Percentiles rank a stretch among this genome's conserved stretches.
These are phyloP conservation scores for Hippolais icterina DNA, from an alignment of 2,113 vertebrate species.

Conservation along the genomic window DNA sequence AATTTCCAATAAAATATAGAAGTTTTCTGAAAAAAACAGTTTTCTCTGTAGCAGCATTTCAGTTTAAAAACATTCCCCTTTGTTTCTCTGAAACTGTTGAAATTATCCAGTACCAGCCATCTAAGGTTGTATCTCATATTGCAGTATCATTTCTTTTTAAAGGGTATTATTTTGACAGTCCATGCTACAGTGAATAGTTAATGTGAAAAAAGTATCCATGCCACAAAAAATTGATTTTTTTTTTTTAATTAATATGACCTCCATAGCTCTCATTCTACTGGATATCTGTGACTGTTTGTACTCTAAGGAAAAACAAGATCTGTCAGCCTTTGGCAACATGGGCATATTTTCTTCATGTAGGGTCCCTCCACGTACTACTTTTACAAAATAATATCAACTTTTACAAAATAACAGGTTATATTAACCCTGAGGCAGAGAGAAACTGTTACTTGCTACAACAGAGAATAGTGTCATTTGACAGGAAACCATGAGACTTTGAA, in stretches of 20 bases:
- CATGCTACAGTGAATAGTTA: neutral
- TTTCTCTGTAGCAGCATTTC: neutral
- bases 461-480: neutral
- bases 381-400: neutral
- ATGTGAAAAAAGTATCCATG: neutral
- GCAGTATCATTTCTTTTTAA: neutral
- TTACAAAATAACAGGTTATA: neutral
- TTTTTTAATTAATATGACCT: neutral
- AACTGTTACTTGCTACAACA: neutral
- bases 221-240: neutral
- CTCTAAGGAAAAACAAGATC: neutral
- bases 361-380: neutral
- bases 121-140: neutral
- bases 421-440: neutral
- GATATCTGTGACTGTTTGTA: neutral
- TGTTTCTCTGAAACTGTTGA: neutral
- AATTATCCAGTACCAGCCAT: neutral
- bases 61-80: neutral
- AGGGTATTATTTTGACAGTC: neutral
- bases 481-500: neutral
- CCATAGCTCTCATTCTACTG: neutral
- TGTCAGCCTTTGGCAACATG: neutral
- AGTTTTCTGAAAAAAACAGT: neutral
- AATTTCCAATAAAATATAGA: neutral
- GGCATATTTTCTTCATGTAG: neutral